Evolutionary conservation across 2,888 invertebrate genomes (phyloP).

Genomic region (Leptothorax acervorum): DNA sequence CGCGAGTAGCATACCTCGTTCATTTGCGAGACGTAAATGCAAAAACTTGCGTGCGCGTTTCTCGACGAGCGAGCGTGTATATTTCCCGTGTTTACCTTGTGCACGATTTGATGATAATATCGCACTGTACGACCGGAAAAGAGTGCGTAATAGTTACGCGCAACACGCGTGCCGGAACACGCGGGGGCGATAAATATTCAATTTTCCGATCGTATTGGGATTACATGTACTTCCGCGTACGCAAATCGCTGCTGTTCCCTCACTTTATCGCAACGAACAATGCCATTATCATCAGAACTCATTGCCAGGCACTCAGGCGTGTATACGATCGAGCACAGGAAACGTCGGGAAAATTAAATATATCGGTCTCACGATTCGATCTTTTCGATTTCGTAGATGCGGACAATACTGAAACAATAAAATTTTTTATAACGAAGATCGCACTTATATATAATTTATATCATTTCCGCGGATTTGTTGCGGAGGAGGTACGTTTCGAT

Average conservation of each 20-base stretch:
- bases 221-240: constrained; percentile 41
- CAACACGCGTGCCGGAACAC: constrained; percentile 25
- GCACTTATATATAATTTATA: neutral
- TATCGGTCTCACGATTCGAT: constrained; percentile 11
- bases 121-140: constrained; percentile 37
- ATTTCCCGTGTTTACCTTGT: constrained; percentile 45
- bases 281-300: constrained; percentile 23
- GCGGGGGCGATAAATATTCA: constrained; percentile 42
- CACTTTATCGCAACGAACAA: constrained; percentile 31
- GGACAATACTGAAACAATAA: neutral
- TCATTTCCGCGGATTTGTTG: neutral
- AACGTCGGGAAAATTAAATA: constrained; percentile 1
- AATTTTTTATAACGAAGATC: neutral
- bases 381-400: neutral
- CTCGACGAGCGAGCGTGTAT: constrained; percentile 10
- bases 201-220: constrained; percentile 44
- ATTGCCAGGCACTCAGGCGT: constrained; percentile 6
- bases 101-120: constrained; percentile 41
- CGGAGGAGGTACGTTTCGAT: neutral
- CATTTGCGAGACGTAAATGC: neutral
- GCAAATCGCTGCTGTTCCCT: constrained; percentile 23
- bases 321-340: constrained; percentile 15
- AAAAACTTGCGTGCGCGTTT: constrained; percentile 23
- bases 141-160: constrained; percentile 48
- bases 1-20: neutral